These are phyloP conservation scores for Glaucomys volans DNA, from an alignment of 2,113 vertebrate species.

Conservation along the genomic window DNA sequence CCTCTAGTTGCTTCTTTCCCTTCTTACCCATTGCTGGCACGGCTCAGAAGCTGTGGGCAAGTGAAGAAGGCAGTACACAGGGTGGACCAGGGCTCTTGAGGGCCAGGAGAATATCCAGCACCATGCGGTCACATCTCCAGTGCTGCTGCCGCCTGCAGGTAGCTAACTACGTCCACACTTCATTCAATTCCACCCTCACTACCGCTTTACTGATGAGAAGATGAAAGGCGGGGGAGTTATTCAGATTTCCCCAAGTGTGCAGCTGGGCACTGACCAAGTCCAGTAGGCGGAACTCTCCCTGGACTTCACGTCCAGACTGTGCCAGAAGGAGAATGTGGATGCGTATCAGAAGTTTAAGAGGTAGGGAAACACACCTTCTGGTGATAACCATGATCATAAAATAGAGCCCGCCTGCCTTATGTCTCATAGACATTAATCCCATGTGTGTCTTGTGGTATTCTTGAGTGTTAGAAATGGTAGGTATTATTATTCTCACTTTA, in stretches of 20 bases:
- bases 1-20: neutral
- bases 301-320: neutral
- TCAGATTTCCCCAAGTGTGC: neutral
- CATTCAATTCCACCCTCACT: neutral
- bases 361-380: neutral
- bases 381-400: too few relatives aligned
- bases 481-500: neutral
- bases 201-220: neutral
- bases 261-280: neutral
- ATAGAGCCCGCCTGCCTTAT: accelerated
- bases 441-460: neutral
- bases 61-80: too few relatives aligned
- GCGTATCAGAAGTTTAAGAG: neutral
- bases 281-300: neutral
- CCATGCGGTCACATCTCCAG: accelerated
- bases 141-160: too few relatives aligned
- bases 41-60: neutral
- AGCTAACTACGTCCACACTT: too few relatives aligned
- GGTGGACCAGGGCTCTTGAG: neutral
- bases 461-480: neutral
- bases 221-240: neutral
- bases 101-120: neutral
- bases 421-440: neutral
- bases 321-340: neutral
- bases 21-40: neutral